Base-by-base conservation (phyloP, 2,797 vertebrate genomes). In the Monodelphis domestica region DNA sequence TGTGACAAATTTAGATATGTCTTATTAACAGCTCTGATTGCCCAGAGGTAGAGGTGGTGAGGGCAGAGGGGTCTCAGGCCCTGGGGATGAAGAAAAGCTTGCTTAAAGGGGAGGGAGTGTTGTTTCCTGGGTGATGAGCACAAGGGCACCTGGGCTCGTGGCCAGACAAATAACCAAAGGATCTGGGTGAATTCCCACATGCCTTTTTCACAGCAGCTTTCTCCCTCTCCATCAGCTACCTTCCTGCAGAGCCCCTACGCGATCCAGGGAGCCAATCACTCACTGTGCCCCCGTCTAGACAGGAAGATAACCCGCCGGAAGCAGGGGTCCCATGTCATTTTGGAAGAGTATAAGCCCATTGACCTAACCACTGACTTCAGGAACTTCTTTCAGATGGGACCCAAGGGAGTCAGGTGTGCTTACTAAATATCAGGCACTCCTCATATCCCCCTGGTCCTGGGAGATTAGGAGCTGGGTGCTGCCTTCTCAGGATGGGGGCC, bases 221-320 rank as follows among this genome's bases (percentile, higher is more conserved):
- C 96, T 97, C 26, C 98, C 94, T 96, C 96, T 95, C 98, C 97
- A 97, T 56, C 91, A 97, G 96, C 56, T 89, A 88, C 98, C 98
- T 98, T 98, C 97, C 94, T 96, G 87, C 96, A 97, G 78, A 98
- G 98, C 53, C 92, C 96, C 91, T 97, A 97, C 0, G 70, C 95
- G 26, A 17, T 24, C 90, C 97, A 97, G 90, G 95, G 95, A 33
- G 95, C 97, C 89, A 96, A 94, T 57, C 92, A 95, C 89, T 96
- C 84, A 0, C 89, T 97, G 89, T 97, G 93, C 54, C 95, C 94
- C 0, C 29, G 26, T 52, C 12, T 97, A 57, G 93, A 96, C 51
- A 97, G 95, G 90, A 97, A 88, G 92, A 53, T 0, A 0, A 52
- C 53, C 24, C 33, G 52, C 29, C 59, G 84, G 91, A 96, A 97